Evolutionary conservation across 92 coral and sea anemone species (phyloP), one percentile per base, ranked within the genome.

Genomic region (Ricordea florida): DNA sequence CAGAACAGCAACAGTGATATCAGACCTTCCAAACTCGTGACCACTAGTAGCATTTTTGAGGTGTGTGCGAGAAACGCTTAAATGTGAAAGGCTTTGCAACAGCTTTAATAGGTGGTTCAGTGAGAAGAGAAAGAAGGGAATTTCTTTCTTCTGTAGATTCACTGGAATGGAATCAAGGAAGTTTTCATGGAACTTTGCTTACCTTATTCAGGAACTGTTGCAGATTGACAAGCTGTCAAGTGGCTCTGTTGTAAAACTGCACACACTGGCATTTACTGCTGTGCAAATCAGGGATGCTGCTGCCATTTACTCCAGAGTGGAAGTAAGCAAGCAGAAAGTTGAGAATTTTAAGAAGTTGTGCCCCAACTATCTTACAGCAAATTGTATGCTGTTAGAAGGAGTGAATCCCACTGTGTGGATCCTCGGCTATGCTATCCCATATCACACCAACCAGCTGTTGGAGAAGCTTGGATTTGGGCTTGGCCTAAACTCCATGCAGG

Each of bases 401-500:
- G 49, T 85, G 38, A 79, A 64, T 66, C 82, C 90, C 59, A 66
- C 87, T 74, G 71, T 69, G 59, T 87, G 92, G 92, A 87, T 81
- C 59, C 68, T 81, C 46, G 88, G 76, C n/a, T 87, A 87, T 75
- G 92, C 85, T 14, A 66, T 87, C 57, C 88, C 92, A 35, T 75
- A 75, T 45, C 67, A 83, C 60, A 50, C 74, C 61, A 78, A 81
- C 33, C 80, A 87, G 52, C 34, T 87, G 62, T 81, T 67, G 35
- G 66, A 75, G 35, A 46, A 52, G 20, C n/a, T 83, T 63, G 88
- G 88, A 30, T 87, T 72, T 87, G 85, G 92, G 0, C 71, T 86
- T 34, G 92, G 92, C 3, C 46, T 86, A 45, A 86, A 86, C 65
- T 81, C 91, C n/a, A 64, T 57, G 91, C 91, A 80, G 43, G 91